phyloP scores from a whole-genome alignment of 2,888 invertebrate species.

The Tupiocoris notatus region DNA sequence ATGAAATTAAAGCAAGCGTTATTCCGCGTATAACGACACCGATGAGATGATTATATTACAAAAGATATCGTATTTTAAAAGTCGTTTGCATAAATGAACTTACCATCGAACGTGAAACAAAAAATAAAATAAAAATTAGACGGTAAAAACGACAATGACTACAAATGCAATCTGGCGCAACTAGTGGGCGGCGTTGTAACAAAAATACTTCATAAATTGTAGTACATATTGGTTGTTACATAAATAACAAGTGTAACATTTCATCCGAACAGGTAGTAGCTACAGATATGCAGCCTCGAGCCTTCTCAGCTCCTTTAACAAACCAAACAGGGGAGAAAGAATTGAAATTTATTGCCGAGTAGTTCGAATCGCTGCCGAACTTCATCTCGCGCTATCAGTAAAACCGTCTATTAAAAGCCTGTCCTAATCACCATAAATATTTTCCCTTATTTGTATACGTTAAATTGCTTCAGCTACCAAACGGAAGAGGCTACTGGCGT shows the following conservation, averaged over 20 bases:
- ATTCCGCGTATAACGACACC: no score
- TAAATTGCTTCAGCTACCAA: conserved; percentile 30
- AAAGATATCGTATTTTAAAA: no score
- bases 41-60: no score
- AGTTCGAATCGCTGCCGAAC: background rate
- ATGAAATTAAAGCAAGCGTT: no score
- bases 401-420: conserved; percentile 28
- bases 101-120: no score
- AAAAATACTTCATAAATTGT: no score
- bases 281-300: background rate
- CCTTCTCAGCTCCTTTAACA: background rate
- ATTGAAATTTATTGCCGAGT: conserved; percentile 25
- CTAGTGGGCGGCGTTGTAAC: conserved; percentile 2
- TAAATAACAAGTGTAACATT: conserved; percentile 32
- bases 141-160: no score
- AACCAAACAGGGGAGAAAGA: conserved; percentile 2
- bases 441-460: conserved; percentile 38
- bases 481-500: background rate
- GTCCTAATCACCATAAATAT: conserved; percentile 39
- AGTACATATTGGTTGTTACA: conserved; percentile 22
- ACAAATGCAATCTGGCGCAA: conserved; percentile 2
- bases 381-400: background rate
- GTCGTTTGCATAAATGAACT: no score
- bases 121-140: no score
- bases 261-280: conserved; percentile 31